phyloP scores from a whole-genome alignment of 1,140 invertebrate genomes.

The Belonocnema kinseyi region DNA sequence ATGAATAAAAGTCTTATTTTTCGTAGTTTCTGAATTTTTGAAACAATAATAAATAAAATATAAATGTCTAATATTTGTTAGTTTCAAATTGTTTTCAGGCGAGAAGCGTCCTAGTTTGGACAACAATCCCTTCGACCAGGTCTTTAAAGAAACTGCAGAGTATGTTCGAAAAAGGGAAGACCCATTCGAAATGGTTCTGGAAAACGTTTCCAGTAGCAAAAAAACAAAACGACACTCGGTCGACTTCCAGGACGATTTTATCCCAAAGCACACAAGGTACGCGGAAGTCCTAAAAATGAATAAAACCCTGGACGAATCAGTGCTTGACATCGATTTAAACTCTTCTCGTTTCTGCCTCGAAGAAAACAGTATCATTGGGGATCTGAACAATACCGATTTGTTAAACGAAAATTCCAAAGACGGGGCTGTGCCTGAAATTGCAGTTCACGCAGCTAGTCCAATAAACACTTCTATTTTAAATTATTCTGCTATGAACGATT shows the following conservation, averaged over 20 bases:
- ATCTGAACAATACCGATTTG: slow-evolving; percentile 39
- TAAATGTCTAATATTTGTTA: neutral
- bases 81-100: neutral
- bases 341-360: neutral
- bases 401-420: slow-evolving; percentile 30
- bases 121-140: slow-evolving; percentile 68
- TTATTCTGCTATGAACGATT: slow-evolving; percentile 64
- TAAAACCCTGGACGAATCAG: slow-evolving; percentile 54
- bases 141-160: slow-evolving; percentile 58
- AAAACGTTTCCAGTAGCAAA: slow-evolving; percentile 53
- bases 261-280: slow-evolving; percentile 34
- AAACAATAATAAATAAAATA: slow-evolving; percentile 5
- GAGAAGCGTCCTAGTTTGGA: slow-evolving; percentile 50
- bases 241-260: slow-evolving; percentile 47
- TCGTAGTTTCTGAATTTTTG: neutral
- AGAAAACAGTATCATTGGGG: slow-evolving; percentile 34
- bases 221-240: slow-evolving; percentile 4
- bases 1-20: neutral
- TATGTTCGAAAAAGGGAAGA: slow-evolving; percentile 63
- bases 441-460: slow-evolving; percentile 19
- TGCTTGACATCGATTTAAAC: slow-evolving; percentile 32
- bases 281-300: slow-evolving; percentile 55
- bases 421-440: slow-evolving; percentile 2
- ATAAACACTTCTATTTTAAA: slow-evolving; percentile 59
- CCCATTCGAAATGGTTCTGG: slow-evolving; percentile 64